These are phyloP conservation scores for Tauraco hartlaubi DNA, from an alignment of 2,797 vertebrate genomes.

Conservation along the genomic window DNA sequence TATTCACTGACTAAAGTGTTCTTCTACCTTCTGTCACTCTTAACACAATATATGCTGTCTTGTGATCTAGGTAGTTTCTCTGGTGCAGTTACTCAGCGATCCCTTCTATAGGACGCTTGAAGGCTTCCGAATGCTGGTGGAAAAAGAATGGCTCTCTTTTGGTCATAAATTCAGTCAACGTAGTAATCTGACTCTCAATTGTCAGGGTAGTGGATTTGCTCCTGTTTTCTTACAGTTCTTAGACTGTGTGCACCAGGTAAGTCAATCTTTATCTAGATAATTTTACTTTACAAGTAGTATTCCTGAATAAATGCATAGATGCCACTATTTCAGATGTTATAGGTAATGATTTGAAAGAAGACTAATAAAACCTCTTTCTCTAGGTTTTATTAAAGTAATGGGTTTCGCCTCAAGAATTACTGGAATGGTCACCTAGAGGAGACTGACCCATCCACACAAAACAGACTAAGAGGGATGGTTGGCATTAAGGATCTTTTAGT, in stretches of 20 bases:
- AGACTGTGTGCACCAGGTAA: conserved; percentile 98
- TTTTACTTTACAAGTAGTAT: background rate
- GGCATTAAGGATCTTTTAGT: background rate
- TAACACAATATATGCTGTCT: conserved; percentile 36
- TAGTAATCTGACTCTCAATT: conserved; percentile 90
- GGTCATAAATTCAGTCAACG: conserved; percentile 98
- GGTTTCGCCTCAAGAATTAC: background rate
- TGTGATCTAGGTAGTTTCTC: conserved; percentile 88
- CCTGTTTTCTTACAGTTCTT: conserved; percentile 97
- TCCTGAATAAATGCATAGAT: background rate
- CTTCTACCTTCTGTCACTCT: background rate
- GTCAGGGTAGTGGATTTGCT: conserved; percentile 94
- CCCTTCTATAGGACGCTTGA: conserved; percentile 97
- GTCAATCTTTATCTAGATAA: background rate
- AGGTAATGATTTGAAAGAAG: background rate
- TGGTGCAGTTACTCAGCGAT: conserved; percentile 95
- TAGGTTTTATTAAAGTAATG: background rate
- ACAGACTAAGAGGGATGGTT: background rate
- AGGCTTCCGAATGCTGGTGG: conserved; percentile 95
- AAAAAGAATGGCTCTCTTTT: conserved; percentile 99
- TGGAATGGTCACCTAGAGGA: background rate
- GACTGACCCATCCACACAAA: background rate
- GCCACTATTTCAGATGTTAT: background rate
- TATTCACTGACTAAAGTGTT: background rate
- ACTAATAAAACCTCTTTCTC: background rate